Percentiles rank a stretch among this genome's conserved stretches.
Evolutionary conservation across 1,140 invertebrate genomes (phyloP).

Genomic region (Anoplophora glabripennis): DNA sequence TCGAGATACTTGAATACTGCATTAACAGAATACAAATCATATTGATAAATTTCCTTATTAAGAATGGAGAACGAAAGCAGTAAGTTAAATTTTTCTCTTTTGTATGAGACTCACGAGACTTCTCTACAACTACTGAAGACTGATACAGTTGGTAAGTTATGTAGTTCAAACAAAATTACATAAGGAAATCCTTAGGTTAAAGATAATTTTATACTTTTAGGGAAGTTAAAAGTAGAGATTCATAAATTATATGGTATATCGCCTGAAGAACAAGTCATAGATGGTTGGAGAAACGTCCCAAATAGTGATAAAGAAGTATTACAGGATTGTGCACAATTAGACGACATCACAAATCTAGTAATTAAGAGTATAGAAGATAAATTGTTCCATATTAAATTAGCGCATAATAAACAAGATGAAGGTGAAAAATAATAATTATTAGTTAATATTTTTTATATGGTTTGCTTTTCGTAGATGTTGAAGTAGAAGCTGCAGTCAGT

Average conservation of each 20-base stretch:
- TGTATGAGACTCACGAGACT: background rate
- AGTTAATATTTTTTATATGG: background rate
- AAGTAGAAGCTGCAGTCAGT: slow-evolving; percentile 16
- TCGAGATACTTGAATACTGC: no score
- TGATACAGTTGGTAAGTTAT: slow-evolving; percentile 18
- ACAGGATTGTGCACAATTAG: background rate
- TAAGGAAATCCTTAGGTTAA: background rate
- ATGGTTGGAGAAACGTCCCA: slow-evolving; percentile 17
- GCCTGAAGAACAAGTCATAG: slow-evolving; percentile 19
- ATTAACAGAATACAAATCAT: no score
- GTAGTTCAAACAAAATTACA: background rate
- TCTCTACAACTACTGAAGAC: slow-evolving; percentile 1
- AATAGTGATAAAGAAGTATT: slow-evolving; percentile 15
- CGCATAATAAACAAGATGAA: background rate
- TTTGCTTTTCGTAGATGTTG: slow-evolving; percentile 11
- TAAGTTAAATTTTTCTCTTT: slow-evolving; percentile 8
- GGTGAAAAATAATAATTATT: background rate
- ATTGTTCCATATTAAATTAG: no score
- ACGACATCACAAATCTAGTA: slow-evolving; percentile 1
- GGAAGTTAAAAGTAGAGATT: slow-evolving; percentile 17
- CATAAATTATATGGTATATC: slow-evolving; percentile 12
- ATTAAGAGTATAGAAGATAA: background rate
- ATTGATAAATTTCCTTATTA: no score
- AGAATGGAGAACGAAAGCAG: background rate
- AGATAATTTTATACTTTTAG: slow-evolving; percentile 21